Base-by-base conservation (phyloP, 2,888 invertebrate species). In the Incurvaria masculella region DNA sequence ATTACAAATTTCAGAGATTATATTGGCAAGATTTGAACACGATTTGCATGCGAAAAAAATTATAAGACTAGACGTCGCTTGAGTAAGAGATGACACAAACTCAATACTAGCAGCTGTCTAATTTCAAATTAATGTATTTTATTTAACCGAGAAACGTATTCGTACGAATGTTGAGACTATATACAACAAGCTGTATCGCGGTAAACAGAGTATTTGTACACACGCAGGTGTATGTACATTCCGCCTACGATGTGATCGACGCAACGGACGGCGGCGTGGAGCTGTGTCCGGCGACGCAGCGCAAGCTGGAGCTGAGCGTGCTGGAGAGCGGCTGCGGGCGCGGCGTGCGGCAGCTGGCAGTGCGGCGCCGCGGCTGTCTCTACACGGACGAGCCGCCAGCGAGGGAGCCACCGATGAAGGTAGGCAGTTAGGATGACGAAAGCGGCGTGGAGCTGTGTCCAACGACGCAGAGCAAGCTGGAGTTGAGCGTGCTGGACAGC, bases 221-320 rank as follows among this genome's bases (percentile, higher is more conserved):
- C n/a, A n/a, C n/a, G n/a, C 59, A 85, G 85, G 80, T 82, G 57
- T 83, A 80, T 61, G 57, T 80, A 1, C 85, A 85, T 59, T 84
- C 85, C 0, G 80, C 82, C 3, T 78, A 80, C 57, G 85, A 85
- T 53, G 64, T 83, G 2, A 62, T 78, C 19, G 82, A 84, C 52
- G 63, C 75, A 0, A 64, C 66, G 1, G 61, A 65, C 2, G 50
- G 55, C 2, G 51, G 58, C 50, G 21, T 63, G 18, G 41, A 57
- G 23, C 61, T 73, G 0, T 61, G 64, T 0, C 56, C 59, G n/a
- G 67, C 76, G 4, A 51, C 66, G 45, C 79, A 79, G 46, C 58
- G 74, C 2, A 66, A 65, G 41, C 67, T 72, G 21, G 72, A 65
- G 33, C 55, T 74, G 20, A 66, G 60, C 11, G 66, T 72, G 1